A percentile compares a stretch with the other conserved stretches of the same genome.
Conservation (phyloP, 2,888 invertebrate species). For the Myopa tessellatipennis region DNA sequence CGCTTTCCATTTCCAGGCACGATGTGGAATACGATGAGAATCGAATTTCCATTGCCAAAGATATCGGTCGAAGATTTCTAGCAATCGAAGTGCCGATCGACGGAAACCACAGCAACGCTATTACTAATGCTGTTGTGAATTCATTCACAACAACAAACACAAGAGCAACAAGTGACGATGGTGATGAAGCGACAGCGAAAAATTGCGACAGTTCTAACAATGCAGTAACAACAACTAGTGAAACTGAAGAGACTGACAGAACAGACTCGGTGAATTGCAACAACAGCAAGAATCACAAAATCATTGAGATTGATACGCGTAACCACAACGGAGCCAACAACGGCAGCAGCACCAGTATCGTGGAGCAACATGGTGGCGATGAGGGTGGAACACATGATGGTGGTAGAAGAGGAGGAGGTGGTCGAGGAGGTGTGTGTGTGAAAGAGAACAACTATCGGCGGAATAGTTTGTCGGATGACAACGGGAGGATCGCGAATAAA, state of each 20-base stretch:
- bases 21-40: slow-evolving; percentile 94
- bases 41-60: slow-evolving; percentile 80
- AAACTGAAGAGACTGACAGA: slow-evolving; percentile 65
- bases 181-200: slow-evolving; percentile 10
- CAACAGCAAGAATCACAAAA: slow-evolving; percentile 60
- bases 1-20: slow-evolving; percentile 73
- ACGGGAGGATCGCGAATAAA: slow-evolving; percentile 18
- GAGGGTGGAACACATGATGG: slow-evolving; percentile 47
- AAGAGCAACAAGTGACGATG: slow-evolving; percentile 23
- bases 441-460: slow-evolving; percentile 48
- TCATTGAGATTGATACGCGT: slow-evolving; percentile 56
- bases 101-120: background rate
- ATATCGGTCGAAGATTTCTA: slow-evolving; percentile 72
- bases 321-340: slow-evolving; percentile 66
- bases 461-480: slow-evolving; percentile 32
- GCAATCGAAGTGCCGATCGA: slow-evolving; percentile 57
- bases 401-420: slow-evolving; percentile 44
- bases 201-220: slow-evolving; percentile 46
- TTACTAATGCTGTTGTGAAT: background rate
- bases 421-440: slow-evolving; percentile 42
- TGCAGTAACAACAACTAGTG: slow-evolving; percentile 48
- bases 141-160: slow-evolving; percentile 50
- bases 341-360: slow-evolving; percentile 47
- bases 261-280: slow-evolving; percentile 50
- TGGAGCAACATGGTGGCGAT: slow-evolving; percentile 59